Percentiles rank a stretch among this genome's conserved stretches.
These are phyloP conservation scores for Caerostris extrusa DNA, from an alignment of 1,140 invertebrate species.

Conservation along the genomic window DNA sequence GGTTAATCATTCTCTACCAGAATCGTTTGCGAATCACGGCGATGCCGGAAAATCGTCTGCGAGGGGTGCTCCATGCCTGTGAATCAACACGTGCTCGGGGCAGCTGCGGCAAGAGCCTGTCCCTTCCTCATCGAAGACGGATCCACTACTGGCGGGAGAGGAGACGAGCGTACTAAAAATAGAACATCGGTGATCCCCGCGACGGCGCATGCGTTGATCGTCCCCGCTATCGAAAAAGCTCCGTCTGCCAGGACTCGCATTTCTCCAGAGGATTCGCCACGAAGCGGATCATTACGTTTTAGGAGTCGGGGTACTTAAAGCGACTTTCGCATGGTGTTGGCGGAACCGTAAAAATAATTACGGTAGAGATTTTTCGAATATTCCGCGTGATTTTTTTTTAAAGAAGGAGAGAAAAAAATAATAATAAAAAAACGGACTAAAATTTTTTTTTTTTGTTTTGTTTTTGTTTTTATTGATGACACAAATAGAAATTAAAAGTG, in stretches of 20 bases:
- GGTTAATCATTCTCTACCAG: background rate
- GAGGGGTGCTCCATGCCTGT: background rate
- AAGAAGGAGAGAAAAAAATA: too few relatives aligned
- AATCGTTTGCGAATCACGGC: background rate
- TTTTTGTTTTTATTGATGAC: too few relatives aligned
- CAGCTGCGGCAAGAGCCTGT: background rate
- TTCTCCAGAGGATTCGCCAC: background rate
- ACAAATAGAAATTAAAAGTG: too few relatives aligned
- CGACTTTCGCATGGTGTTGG: too few relatives aligned
- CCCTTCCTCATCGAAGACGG: background rate
- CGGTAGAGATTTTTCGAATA: too few relatives aligned
- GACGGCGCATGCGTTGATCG: background rate
- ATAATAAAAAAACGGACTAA: too few relatives aligned
- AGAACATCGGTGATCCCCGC: background rate
- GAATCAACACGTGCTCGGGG: background rate
- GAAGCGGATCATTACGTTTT: background rate
- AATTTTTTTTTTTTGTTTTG: too few relatives aligned
- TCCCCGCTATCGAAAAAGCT: background rate
- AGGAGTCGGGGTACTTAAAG: too few relatives aligned
- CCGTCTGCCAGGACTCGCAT: background rate
- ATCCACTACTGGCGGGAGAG: slow-evolving; percentile 34
- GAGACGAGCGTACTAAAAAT: background rate
- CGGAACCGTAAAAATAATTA: too few relatives aligned
- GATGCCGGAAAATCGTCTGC: too few relatives aligned
- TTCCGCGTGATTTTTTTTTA: too few relatives aligned